These are phyloP conservation scores for Grapholita molesta DNA, from an alignment of 1,140 invertebrate species.

Conservation along the genomic window DNA sequence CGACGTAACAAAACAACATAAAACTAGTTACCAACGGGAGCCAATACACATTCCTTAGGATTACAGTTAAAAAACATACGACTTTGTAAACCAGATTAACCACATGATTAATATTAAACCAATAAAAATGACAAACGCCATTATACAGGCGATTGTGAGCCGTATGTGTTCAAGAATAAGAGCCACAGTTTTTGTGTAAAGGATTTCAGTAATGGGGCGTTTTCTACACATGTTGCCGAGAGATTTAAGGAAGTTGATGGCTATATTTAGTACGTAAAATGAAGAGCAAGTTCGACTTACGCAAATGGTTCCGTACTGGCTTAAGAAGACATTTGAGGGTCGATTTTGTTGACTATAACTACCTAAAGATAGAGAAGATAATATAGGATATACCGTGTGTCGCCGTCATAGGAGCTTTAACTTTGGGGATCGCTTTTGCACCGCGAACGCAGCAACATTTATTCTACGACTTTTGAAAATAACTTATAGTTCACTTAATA, in stretches of 20 bases:
- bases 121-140: not conserved
- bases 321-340: not conserved
- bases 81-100: not conserved
- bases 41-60: not conserved
- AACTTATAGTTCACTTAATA: too few relatives aligned
- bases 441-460: too few relatives aligned
- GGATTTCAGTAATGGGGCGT: conserved; percentile 7
- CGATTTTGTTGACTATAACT: too few relatives aligned
- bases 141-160: not conserved
- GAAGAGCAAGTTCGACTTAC: not conserved
- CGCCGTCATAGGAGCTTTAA: too few relatives aligned
- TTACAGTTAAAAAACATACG: not conserved
- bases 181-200: not conserved
- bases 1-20: not conserved
- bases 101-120: not conserved
- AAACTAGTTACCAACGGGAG: not conserved
- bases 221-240: conserved; percentile 10
- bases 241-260: conserved; percentile 14
- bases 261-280: conserved; percentile 9
- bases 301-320: not conserved
- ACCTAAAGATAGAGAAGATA: too few relatives aligned
- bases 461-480: too few relatives aligned
- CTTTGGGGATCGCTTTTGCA: too few relatives aligned
- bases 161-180: not conserved
- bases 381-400: too few relatives aligned